Percentiles rank a stretch among this genome's conserved stretches.
Conservation (phyloP, 2,113 vertebrate genomes). For the Thamnophis sirtalis region DNA sequence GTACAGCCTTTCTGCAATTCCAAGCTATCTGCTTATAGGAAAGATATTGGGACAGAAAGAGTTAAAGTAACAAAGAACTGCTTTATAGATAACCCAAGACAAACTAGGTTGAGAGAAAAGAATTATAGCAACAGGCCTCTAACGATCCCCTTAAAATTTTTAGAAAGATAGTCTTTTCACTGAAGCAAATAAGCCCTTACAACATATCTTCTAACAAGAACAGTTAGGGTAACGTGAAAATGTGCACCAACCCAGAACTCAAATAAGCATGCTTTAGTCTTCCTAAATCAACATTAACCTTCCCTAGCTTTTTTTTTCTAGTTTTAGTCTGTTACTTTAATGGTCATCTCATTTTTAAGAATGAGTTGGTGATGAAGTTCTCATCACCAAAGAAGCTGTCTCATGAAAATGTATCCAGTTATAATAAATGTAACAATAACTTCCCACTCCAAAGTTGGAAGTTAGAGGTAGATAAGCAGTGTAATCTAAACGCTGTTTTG, state of each 20-base stretch:
- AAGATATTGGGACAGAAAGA: not conserved
- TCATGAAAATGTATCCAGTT: not conserved
- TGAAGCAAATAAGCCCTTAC: not conserved
- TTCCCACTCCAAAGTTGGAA: not conserved
- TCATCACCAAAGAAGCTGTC: not conserved
- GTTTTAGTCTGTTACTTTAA: not conserved
- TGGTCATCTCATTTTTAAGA: not conserved
- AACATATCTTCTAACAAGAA: not conserved
- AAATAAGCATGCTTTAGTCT: not conserved
- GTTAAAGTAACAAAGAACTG: not conserved
- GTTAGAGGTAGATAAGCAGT: not conserved
- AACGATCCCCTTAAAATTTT: not conserved
- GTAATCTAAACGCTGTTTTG: not conserved
- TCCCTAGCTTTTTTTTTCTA: not conserved
- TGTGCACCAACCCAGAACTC: not conserved
- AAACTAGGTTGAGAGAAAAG: not conserved
- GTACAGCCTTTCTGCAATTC: not conserved
- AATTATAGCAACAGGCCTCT: not conserved
- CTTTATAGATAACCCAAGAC: not conserved
- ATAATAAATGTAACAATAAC: not conserved
- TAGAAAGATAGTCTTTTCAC: not conserved
- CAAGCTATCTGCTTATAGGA: not conserved
- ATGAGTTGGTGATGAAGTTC: not conserved
- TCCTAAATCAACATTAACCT: not conserved
- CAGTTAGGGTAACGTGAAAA: not conserved